phyloP scores from a whole-genome alignment of 2,113 vertebrate species.

The Chaenogobius annularis region DNA sequence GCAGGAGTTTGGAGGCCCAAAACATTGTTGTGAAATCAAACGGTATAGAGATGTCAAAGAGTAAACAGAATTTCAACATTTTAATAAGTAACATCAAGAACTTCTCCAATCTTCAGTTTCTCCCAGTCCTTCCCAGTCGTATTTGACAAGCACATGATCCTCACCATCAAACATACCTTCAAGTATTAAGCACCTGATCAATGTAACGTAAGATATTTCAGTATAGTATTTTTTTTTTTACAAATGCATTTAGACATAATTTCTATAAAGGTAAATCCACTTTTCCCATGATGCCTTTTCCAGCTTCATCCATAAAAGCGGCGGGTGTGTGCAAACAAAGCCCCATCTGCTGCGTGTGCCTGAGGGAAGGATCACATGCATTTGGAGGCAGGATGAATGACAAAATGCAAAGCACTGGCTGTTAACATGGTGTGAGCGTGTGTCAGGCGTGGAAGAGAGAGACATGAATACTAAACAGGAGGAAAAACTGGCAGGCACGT shows the following conservation, averaged over 20 bases:
- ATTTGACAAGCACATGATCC: too few species aligned
- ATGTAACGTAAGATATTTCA: neutral
- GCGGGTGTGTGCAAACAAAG: constrained; percentile 25
- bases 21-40: too few species aligned
- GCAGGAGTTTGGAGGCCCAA: too few species aligned
- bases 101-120: too few species aligned
- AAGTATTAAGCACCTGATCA: neutral
- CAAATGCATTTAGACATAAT: constrained; percentile 11
- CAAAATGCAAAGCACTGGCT: constrained; percentile 14
- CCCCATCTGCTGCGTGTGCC: constrained; percentile 33
- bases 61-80: too few species aligned
- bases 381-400: constrained; percentile 21
- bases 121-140: too few species aligned
- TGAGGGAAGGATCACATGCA: constrained; percentile 36
- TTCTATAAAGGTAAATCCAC: constrained; percentile 21
- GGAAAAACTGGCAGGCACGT: neutral
- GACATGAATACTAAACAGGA: neutral
- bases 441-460: constrained; percentile 12
- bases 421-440: constrained; percentile 2
- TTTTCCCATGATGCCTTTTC: constrained; percentile 21
- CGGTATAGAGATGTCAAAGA: too few species aligned
- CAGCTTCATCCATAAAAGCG: constrained; percentile 18
- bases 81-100: too few species aligned
- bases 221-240: neutral
- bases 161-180: too few species aligned